Conservation (phyloP, 2,797 vertebrate species). For the Glyptemys insculpta region DNA sequence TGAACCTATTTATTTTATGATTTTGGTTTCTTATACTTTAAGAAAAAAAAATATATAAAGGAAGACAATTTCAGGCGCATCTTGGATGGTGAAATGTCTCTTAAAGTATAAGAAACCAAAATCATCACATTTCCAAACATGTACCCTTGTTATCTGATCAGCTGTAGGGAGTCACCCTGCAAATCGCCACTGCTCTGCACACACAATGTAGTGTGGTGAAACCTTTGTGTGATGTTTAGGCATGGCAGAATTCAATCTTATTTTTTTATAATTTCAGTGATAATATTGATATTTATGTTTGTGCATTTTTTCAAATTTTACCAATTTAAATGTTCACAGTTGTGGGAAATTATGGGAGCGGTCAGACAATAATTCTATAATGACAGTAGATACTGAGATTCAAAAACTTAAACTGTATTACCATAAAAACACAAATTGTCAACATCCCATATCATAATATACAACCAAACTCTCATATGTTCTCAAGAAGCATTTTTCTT, state of each 20-base stretch:
- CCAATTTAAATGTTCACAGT: background rate
- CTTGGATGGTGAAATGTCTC: background rate
- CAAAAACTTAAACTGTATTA: background rate
- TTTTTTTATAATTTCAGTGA: background rate
- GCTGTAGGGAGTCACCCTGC: background rate
- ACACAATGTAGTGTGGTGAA: background rate
- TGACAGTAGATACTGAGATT: background rate
- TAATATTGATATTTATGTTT: background rate
- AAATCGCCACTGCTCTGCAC: background rate
- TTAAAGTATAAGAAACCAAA: background rate
- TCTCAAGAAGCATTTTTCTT: background rate
- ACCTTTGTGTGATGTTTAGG: background rate
- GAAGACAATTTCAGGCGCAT: background rate
- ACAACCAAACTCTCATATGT: background rate
- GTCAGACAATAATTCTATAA: background rate
- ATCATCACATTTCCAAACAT: background rate
- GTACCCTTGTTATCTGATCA: background rate
- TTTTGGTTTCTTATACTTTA: no score
- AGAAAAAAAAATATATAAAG: no score
- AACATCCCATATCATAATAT: background rate
- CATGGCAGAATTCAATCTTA: background rate
- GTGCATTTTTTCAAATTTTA: background rate
- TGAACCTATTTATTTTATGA: no score
- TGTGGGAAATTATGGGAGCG: background rate
- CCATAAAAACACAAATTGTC: background rate